These are phyloP conservation scores for Sebastes kiyomatsui DNA, from an alignment of 2,797 vertebrate species.

Conservation along the genomic window DNA sequence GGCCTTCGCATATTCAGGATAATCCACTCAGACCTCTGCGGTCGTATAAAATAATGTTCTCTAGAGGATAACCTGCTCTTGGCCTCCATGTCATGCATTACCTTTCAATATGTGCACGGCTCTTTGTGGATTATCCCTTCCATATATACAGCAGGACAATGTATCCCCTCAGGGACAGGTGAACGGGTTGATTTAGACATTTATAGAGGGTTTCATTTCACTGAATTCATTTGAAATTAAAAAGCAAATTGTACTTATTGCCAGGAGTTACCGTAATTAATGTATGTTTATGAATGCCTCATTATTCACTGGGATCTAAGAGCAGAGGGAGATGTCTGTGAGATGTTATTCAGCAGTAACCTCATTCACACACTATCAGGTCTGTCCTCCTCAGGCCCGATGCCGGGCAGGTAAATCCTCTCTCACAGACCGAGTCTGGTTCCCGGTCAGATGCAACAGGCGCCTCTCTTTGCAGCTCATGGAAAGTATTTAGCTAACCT, in stretches of 20 bases:
- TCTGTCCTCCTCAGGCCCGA: conserved; percentile 42
- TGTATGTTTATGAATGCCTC: conserved; percentile 12
- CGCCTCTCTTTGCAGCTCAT: conserved; percentile 56
- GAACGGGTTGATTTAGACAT: not conserved
- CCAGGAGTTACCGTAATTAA: not conserved
- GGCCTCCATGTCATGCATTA: conserved; percentile 13
- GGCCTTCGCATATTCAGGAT: not conserved
- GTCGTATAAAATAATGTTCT: not conserved
- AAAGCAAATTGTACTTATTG: not conserved
- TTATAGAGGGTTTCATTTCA: not conserved
- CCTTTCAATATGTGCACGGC: conserved; percentile 2
- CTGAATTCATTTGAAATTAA: not conserved
- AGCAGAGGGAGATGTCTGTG: conserved; percentile 31
- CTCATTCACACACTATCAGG: conserved; percentile 60
- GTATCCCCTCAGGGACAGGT: not conserved
- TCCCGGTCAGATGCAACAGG: conserved; percentile 54
- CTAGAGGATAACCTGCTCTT: not conserved
- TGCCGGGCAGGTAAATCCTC: conserved; percentile 52
- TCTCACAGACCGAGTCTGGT: conserved; percentile 16
- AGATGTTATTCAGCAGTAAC: conserved; percentile 50
- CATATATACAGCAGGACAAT: not conserved
- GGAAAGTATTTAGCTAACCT: conserved; percentile 76
- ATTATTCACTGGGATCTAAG: conserved; percentile 12
- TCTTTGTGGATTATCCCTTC: not conserved
- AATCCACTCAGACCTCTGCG: not conserved